phyloP scores from a whole-genome alignment of 2,797 vertebrate genomes.

The Furcifer pardalis region DNA sequence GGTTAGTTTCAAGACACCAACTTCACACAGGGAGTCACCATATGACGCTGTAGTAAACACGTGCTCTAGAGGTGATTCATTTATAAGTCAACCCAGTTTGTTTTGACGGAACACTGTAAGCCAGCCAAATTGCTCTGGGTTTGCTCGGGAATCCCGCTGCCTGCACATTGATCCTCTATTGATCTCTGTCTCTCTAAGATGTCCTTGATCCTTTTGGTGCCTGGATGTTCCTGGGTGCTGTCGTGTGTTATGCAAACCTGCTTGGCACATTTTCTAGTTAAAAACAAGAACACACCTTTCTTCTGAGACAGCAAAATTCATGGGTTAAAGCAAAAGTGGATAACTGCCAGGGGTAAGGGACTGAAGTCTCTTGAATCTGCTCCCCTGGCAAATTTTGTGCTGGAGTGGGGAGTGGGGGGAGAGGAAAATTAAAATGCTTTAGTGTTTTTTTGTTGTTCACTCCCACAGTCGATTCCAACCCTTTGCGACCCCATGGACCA shows the following conservation, averaged over 20 bases:
- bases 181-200: neutral
- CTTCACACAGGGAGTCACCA: conserved; percentile 55
- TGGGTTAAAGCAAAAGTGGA: no score
- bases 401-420: no score
- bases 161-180: neutral
- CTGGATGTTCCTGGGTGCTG: neutral
- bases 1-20: conserved; percentile 58
- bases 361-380: no score
- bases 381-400: no score
- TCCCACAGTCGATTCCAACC: no score
- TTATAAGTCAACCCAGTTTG: neutral
- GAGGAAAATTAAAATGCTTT: neutral
- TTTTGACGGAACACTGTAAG: no score
- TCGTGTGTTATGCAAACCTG: no score
- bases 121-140: neutral
- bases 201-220: neutral
- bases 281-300: neutral
- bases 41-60: neutral
- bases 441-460: no score
- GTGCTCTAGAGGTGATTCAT: neutral
- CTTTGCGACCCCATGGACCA: no score
- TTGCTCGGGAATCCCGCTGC: neutral
- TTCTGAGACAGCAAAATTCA: no score
- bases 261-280: neutral
- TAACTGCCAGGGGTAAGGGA: no score